These are phyloP conservation scores for Gambusia holbrooki DNA, from an alignment of 2,113 vertebrate species.

Conservation along the genomic window DNA sequence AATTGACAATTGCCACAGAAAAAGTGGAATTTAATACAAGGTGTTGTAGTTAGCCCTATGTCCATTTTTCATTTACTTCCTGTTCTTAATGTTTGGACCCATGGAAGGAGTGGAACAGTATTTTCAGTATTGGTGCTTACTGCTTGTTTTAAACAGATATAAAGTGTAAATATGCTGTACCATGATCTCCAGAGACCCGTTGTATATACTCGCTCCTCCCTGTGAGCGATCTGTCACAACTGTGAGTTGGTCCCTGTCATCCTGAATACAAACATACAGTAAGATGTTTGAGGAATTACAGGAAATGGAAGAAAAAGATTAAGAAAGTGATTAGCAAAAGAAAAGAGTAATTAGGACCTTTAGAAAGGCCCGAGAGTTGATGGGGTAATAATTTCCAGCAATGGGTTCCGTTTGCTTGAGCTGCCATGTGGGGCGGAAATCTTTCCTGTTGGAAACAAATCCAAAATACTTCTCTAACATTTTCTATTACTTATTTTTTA, in stretches of 20 bases:
- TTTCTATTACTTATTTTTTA: background rate
- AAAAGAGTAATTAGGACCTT: conserved; percentile 72
- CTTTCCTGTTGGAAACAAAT: conserved; percentile 71
- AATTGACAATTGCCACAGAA: background rate
- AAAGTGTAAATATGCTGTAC: conserved; percentile 68
- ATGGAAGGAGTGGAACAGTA: background rate
- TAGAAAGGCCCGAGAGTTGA: conserved; percentile 89
- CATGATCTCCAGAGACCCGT: conserved; percentile 94
- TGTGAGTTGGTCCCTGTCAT: conserved; percentile 83
- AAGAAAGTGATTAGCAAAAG: background rate
- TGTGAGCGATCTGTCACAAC: conserved; percentile 94
- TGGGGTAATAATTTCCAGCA: conserved; percentile 92
- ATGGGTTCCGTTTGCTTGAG: conserved; percentile 86
- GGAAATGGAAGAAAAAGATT: background rate
- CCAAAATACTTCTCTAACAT: background rate
- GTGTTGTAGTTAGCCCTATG: background rate
- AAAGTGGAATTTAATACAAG: background rate
- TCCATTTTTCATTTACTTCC: background rate
- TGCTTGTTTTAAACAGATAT: background rate
- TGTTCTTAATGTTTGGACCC: background rate
- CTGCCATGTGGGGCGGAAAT: conserved; percentile 87
- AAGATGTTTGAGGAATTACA: background rate
- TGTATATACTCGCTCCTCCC: conserved; percentile 85
- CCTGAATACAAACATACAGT: conserved; percentile 70
- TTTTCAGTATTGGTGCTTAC: background rate